These are phyloP conservation scores for Bombus turneri DNA, from an alignment of 1,140 invertebrate genomes.

Conservation along the genomic window DNA sequence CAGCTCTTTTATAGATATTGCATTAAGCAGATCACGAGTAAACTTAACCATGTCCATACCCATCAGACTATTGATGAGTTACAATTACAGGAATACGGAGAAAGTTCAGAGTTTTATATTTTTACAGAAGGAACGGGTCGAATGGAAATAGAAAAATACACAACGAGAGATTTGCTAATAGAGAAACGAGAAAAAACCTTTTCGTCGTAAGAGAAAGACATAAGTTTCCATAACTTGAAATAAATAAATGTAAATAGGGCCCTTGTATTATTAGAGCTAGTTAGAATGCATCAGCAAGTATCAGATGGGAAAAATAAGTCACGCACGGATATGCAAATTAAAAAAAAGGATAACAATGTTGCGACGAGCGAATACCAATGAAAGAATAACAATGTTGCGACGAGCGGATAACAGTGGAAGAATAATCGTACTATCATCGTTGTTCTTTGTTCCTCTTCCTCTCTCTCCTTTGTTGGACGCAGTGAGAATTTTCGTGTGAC, in stretches of 20 bases:
- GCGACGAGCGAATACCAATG: constrained; percentile 8
- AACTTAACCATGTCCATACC: background rate
- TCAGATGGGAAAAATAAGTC: background rate
- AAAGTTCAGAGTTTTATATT: too few relatives aligned
- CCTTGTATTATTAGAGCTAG: too few relatives aligned
- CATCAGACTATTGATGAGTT: too few relatives aligned
- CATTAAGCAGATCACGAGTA: background rate
- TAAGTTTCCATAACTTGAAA: too few relatives aligned
- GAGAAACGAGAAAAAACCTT: too few relatives aligned
- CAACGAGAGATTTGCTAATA: background rate
- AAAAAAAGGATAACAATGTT: background rate
- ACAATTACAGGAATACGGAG: too few relatives aligned
- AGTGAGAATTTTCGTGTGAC: constrained; percentile 40
- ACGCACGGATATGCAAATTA: background rate
- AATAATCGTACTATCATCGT: constrained; percentile 33
- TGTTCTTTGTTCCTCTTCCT: background rate
- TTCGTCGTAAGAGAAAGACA: background rate
- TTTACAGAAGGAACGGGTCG: background rate
- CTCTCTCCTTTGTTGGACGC: background rate
- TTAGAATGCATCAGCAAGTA: background rate
- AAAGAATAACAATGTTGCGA: constrained; percentile 1
- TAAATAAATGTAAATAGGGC: background rate
- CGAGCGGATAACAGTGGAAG: constrained; percentile 11
- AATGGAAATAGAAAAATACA: background rate
- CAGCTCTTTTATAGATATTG: background rate